A percentile compares a stretch with the other conserved stretches of the same genome.
Evolutionary conservation across 2,797 vertebrate genomes (phyloP).

Genomic region (Sebastes miniatus): DNA sequence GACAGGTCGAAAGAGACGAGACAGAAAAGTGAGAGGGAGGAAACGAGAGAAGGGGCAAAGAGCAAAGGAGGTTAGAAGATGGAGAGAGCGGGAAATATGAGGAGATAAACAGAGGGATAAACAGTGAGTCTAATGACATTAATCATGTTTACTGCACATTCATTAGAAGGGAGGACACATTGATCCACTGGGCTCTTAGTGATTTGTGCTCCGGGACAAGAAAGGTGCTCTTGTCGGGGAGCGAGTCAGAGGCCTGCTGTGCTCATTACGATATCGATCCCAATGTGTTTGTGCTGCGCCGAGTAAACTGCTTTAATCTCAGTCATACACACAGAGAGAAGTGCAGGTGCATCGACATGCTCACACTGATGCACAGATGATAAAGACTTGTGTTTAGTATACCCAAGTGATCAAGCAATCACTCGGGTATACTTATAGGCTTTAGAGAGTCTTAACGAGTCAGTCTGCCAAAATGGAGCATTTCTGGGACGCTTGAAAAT

Average conservation of each 20-base stretch:
- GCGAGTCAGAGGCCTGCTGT: conserved; percentile 54
- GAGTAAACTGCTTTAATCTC: conserved; percentile 60
- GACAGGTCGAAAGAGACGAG: neutral
- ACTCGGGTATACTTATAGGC: neutral
- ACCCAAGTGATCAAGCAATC: neutral
- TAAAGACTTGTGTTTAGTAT: neutral
- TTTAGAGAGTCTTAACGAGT: neutral
- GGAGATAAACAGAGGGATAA: conserved; percentile 47
- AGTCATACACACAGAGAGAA: conserved; percentile 5
- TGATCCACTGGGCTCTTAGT: conserved; percentile 70
- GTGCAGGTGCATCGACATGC: conserved; percentile 3
- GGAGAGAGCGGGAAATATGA: conserved; percentile 34
- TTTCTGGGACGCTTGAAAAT: neutral
- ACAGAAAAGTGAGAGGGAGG: neutral
- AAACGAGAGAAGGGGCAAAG: conserved; percentile 11
- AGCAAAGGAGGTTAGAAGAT: conserved; percentile 25
- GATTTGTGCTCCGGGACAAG: conserved; percentile 67
- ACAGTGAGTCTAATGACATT: conserved; percentile 60
- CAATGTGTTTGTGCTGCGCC: conserved; percentile 50
- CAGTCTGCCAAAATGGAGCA: neutral
- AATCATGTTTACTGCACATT: conserved; percentile 75
- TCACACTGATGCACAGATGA: neutral
- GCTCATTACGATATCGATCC: conserved; percentile 69
- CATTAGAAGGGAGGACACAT: conserved; percentile 72
- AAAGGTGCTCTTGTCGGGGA: conserved; percentile 63